Evolutionary conservation across 2,888 invertebrate species (phyloP), one percentile per base, ranked within the genome.

Genomic region (Athalia circularis): DNA sequence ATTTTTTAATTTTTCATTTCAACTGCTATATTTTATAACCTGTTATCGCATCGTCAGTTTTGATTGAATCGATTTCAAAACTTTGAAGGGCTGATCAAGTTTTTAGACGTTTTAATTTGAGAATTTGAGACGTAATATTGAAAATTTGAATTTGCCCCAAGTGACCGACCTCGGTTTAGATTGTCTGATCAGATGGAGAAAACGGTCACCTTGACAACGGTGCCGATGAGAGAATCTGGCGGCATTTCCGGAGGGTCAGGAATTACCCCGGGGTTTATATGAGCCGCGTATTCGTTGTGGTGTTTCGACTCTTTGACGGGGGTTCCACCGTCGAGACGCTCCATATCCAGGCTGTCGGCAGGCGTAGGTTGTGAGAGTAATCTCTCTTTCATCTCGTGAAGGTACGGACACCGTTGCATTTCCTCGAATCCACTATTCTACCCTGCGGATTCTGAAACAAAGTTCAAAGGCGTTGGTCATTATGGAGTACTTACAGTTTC

Each of bases 341-440:
- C 94, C 92, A 93, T 92, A 84, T 93, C 93, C 88, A 93, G 91
- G 89, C 93, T 93, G 90, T 95, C 94, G 83, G 94, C 93, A 80
- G 93, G 92, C 82, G 91, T 91, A 65, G 93, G 92, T 88, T 95
- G 94, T 88, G 95, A 95, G 86, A 96, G 93, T 92, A 96, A 93
- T 88, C 96, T 95, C 94, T 96, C 96, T 93, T 96, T 96, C 96
- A 96, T 96, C 94, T 96, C 96, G 93, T 96, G 96, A 92, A 96
- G 95, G 93, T 96, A 96, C 88, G 96, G 96, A 93, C 96, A 96
- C 92, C 96, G 94, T 93, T 95, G 95, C 95, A 95, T 95, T 91
- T 93, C 94, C 92, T 93, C 85, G 82, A 79, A 59, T 65, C 65
- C 74, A 67, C 78, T 54, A 62, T 72, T 72, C 59, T 47, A 47